A percentile compares a stretch with the other conserved stretches of the same genome.
Conservation (phyloP, 2,888 invertebrate genomes). For the Pseudanteris insignis region DNA sequence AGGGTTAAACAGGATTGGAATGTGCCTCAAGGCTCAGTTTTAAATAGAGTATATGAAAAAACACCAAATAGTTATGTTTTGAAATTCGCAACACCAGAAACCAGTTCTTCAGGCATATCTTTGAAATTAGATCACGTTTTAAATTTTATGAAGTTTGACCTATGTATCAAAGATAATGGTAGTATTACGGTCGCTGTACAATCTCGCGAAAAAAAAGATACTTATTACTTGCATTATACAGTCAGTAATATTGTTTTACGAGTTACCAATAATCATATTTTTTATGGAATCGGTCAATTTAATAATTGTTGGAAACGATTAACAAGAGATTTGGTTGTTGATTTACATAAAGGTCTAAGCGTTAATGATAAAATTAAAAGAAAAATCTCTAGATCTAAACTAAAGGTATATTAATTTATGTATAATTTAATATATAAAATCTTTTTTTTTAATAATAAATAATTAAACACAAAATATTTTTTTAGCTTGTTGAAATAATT, state of each 20-base stretch:
- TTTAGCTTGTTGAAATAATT: conserved; percentile 72
- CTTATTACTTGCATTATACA: conserved; percentile 84
- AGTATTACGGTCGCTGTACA: conserved; percentile 83
- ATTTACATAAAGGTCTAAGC: conserved; percentile 89
- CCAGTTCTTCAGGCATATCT: conserved; percentile 75
- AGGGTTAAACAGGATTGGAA: conserved; percentile 76
- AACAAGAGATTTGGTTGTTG: conserved; percentile 88
- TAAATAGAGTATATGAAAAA: conserved; percentile 73
- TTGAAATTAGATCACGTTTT: conserved; percentile 75
- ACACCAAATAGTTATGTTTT: conserved; percentile 72
- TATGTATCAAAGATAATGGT: conserved; percentile 80
- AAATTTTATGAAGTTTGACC: conserved; percentile 79
- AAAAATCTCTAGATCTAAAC: conserved; percentile 76
- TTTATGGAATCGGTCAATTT: conserved; percentile 81
- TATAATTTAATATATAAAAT: too few species aligned
- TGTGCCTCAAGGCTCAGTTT: conserved; percentile 75
- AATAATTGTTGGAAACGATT: conserved; percentile 78
- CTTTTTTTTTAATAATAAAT: too few species aligned
- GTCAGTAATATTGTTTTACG: conserved; percentile 78
- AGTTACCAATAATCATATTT: conserved; percentile 79
- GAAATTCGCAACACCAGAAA: conserved; percentile 78
- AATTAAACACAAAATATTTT: too few species aligned
- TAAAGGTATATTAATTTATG: too few species aligned
- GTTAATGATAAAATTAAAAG: conserved; percentile 75
- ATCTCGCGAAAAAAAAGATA: conserved; percentile 80